These are phyloP conservation scores for Cavia porcellus DNA, from an alignment of 2,113 vertebrate genomes.

Conservation along the genomic window DNA sequence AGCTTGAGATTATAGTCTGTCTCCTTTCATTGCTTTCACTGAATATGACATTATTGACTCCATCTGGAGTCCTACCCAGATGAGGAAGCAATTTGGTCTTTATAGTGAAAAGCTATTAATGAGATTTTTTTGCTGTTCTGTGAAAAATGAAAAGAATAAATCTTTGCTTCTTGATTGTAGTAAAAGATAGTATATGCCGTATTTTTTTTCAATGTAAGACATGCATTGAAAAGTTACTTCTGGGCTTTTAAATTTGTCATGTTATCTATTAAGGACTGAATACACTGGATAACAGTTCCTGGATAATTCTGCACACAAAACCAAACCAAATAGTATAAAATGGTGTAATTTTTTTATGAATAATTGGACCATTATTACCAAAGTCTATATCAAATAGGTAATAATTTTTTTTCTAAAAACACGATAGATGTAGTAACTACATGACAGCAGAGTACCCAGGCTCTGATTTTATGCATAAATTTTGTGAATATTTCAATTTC, in stretches of 20 bases:
- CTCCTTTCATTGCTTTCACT: slow-evolving; percentile 61
- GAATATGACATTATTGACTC: slow-evolving; percentile 59
- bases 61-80: slow-evolving; percentile 34
- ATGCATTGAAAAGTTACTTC: not conserved
- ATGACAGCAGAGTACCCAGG: not conserved
- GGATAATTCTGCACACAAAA: not conserved
- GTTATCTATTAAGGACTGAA: slow-evolving; percentile 14
- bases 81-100: slow-evolving; percentile 63
- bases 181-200: not conserved
- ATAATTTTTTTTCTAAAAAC: not conserved
- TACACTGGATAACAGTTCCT: not conserved
- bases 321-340: not conserved
- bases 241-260: not conserved
- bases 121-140: slow-evolving; percentile 52
- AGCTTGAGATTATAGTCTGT: slow-evolving; percentile 63
- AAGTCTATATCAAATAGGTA: not conserved
- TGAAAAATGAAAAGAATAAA: slow-evolving; percentile 60
- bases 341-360: not conserved
- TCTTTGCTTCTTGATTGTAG: not conserved
- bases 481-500: not conserved
- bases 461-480: not conserved
- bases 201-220: not conserved
- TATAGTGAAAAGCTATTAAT: slow-evolving; percentile 57
- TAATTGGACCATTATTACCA: not conserved
- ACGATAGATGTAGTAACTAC: not conserved